phyloP scores from a whole-genome alignment of 2,888 invertebrate species.

The Phaedon cochleariae region DNA sequence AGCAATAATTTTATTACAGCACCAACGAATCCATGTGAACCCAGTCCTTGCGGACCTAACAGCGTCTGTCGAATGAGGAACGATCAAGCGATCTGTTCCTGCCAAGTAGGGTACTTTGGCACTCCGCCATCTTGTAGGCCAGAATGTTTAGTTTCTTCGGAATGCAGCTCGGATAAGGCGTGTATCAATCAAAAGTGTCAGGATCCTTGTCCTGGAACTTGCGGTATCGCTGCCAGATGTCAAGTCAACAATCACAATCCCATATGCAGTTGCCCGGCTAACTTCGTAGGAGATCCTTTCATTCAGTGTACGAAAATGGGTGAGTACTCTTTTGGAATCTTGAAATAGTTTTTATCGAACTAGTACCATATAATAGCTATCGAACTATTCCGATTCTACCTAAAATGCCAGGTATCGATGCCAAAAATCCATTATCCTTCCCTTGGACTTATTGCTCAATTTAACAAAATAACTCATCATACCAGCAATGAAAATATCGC shows the following conservation, averaged over 20 bases:
- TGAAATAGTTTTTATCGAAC: too few relatives aligned
- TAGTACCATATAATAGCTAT: too few relatives aligned
- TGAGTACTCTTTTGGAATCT: constrained; percentile 35
- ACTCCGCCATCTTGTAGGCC: constrained; percentile 69
- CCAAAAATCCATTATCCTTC: too few relatives aligned
- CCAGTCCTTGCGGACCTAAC: constrained; percentile 70
- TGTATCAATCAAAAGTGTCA: constrained; percentile 71
- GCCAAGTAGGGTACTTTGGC: constrained; percentile 68
- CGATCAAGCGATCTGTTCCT: constrained; percentile 70
- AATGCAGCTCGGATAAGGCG: constrained; percentile 68
- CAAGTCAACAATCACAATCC: constrained; percentile 71
- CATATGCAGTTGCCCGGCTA: constrained; percentile 70
- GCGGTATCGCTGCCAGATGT: constrained; percentile 68
- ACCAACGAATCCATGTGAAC: constrained; percentile 66
- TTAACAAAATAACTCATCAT: too few relatives aligned
- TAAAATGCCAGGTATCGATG: too few relatives aligned
- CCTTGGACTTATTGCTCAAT: too few relatives aligned
- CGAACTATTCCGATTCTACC: too few relatives aligned
- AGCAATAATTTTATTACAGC: constrained; percentile 51
- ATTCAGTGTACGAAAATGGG: constrained; percentile 65
- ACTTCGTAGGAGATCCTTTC: constrained; percentile 70
- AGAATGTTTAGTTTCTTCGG: constrained; percentile 69
- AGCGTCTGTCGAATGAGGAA: constrained; percentile 67
- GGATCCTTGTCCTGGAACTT: constrained; percentile 71
- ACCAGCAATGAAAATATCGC: too few relatives aligned